Conservation (phyloP, 2,797 vertebrate genomes). For the Dendrocincla fuliginosa region DNA sequence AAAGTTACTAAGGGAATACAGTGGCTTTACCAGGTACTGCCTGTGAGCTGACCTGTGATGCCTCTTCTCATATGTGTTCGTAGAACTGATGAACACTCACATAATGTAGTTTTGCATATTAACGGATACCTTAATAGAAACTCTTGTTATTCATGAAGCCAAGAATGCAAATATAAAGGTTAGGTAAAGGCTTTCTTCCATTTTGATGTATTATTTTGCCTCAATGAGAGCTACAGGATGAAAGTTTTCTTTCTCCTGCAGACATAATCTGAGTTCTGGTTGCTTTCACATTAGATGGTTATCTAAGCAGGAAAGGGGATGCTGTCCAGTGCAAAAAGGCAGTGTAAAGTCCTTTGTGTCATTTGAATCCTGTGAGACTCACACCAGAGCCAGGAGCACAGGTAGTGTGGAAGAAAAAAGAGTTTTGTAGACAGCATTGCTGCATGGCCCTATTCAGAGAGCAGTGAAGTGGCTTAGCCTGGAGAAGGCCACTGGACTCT, state of each 20-base stretch:
- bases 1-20: not conserved
- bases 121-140: not conserved
- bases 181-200: not conserved
- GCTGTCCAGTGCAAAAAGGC: not conserved
- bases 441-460: not conserved
- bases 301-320: not conserved
- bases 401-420: not conserved
- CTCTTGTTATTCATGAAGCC: not conserved
- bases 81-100: fast-evolving
- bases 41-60: not conserved
- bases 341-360: not conserved
- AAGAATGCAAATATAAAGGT: not conserved
- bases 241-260: not conserved
- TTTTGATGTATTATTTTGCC: not conserved
- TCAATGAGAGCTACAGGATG: not conserved
- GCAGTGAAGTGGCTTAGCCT: not conserved
- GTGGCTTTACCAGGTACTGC: not conserved
- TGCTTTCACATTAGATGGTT: not conserved
- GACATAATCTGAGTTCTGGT: not conserved
- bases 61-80: fast-evolving
- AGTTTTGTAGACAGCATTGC: not conserved
- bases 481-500: not conserved
- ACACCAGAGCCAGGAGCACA: not conserved
- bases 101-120: not conserved
- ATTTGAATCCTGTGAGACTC: not conserved